Evolutionary conservation across 2,888 invertebrate genomes (phyloP), one percentile per base, ranked within the genome.

Genomic region (Phorcus lineatus): DNA sequence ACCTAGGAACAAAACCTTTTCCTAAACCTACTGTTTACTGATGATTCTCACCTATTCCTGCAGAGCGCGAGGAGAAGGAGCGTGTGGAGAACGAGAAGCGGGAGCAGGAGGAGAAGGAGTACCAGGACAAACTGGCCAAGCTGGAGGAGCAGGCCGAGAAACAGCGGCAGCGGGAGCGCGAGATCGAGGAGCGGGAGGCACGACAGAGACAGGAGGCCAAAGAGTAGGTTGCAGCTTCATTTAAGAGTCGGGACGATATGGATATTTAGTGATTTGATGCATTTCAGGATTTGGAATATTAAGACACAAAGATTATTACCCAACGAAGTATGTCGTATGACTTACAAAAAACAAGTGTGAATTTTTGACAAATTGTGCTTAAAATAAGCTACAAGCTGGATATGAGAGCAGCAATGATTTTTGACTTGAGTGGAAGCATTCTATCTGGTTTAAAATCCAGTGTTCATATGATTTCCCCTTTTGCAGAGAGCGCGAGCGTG

Each of bases 21-120:
- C 3, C 11, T 9, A 47, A 47, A 13, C 11, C 47, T 47, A 47
- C 13, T 11, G 47, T 47, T 47, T 9, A 47, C 0, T 36, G 2
- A 0, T 28, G 17, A 19, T 16, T 13, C 28, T 47, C 11, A 47
- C 13, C 11, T 47, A 17, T 31, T 40, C 22, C 36, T 70, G 6
- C 83, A 91, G 92, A 91, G 76, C 85, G 90, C 52, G 91, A 92
- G 83, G 92, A 92, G 81, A 88, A 91, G 55, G 91, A 92, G 77
- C 86, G 89, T 36, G 24, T 86, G 19, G 91, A 88, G 40, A 77
- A 79, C 36, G 91, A 91, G 82, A 88, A 86, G 81, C 84, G 88
- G 11, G 92, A 92, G 78, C 85, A 85, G 77, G 91, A 92, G 78
- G 90, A 91, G 81, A 84, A 81, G 16, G 92, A 88, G 47, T 92